phyloP scores from a whole-genome alignment of 2,888 invertebrate genomes.

The Pardosa pseudoannulata region DNA sequence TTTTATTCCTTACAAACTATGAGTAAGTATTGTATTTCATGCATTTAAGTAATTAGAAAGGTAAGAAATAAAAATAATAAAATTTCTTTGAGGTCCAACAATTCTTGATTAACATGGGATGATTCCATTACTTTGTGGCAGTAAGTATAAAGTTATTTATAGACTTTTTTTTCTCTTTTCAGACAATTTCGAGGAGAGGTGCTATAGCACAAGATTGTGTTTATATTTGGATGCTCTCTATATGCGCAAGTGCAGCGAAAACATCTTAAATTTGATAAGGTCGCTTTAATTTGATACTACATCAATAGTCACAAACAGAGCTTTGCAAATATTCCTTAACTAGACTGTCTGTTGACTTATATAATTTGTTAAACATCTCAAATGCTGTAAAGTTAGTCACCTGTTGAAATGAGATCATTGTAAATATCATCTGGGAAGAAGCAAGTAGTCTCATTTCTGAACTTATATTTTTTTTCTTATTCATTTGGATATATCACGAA shows the following conservation, averaged over 20 bases:
- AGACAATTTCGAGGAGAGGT: not conserved
- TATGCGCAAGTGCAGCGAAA: not conserved
- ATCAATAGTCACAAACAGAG: not conserved
- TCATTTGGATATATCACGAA: no score
- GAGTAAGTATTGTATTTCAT: no score
- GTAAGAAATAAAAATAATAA: no score
- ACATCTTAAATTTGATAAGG: not conserved
- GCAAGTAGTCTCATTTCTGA: no score
- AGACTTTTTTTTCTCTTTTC: not conserved
- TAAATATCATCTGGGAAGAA: not conserved
- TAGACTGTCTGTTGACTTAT: not conserved
- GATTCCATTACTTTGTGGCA: not conserved
- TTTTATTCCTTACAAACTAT: no score
- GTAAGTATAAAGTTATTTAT: not conserved
- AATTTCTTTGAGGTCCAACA: no score
- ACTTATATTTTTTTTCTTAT: no score
- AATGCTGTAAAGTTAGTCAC: not conserved
- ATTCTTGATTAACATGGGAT: no score
- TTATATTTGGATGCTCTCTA: not conserved
- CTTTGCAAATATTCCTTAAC: not conserved
- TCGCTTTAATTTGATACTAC: not conserved
- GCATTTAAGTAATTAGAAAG: no score
- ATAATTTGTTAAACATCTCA: not conserved
- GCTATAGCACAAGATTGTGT: not conserved
- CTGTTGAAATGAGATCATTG: not conserved